Base-by-base conservation (phyloP, 2,113 vertebrate species). In the Callaeas wilsoni region DNA sequence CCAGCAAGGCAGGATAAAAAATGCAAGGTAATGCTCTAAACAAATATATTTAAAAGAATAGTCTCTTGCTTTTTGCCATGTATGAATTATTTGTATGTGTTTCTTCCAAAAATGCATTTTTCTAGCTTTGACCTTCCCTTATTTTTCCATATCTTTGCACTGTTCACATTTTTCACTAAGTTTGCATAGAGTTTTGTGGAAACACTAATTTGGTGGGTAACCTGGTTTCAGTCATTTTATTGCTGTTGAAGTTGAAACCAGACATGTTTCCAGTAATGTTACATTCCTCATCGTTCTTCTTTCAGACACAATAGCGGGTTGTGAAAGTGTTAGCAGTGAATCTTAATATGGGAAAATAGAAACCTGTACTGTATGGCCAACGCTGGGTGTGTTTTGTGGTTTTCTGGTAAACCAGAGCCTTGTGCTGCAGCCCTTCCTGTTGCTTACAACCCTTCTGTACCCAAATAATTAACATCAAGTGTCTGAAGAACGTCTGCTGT, bases 1-100 rank as follows among this genome's bases (percentile, higher is more conserved):
- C 92, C 99, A 99, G 79, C 99, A 99, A 92, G 99, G 99, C 92
- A 98, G 99, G 97, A 99, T 99, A 89, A 99, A 99, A 98, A 99
- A 99, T 96, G 99, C 99, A 97, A 99, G 99, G 99, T 99, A 98
- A 96, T 93, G 32, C 37, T 90, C 33, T 59, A 29, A 86, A 41
- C 11, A 73, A 67, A 23, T 37, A 12, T 5, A 10, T 63, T 25
- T 60, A 14, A 50, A 84, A 78, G 5, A 79, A 29, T 44, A 46
- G 0, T 47, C 15, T 79, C 26, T 74, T 79, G 18, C 22, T 35
- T 89, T 79, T 85, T 91, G 33, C 37, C 18, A 35, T 23, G 5
- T 62, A 8, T 37, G 22, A 62, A 77, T 84, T 63, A 84, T 57
- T 32, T 77, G 17, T 20, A 23, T 14, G 8, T 23, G 26, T 64